Base-by-base conservation (phyloP, 2,888 invertebrate genomes). In the Drosophila quinaria region DNA sequence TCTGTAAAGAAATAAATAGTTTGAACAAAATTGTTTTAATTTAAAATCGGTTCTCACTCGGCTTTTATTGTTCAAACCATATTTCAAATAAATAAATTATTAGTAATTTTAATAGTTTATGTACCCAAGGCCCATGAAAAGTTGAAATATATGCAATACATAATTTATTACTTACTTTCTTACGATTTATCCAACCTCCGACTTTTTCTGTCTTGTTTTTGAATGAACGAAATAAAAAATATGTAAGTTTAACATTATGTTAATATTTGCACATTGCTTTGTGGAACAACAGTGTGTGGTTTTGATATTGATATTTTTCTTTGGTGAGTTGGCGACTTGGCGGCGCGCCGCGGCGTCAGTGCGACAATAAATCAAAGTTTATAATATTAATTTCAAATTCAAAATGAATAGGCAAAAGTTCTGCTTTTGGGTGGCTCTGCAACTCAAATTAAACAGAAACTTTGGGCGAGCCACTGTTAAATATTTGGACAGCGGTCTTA, bases 281-380 rank as follows among this genome's bases (percentile, higher is more conserved):
- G 69, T 52, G 3, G 22, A 22, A 5, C 0, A 22, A 22, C 5
- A 1, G 25, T 25, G 6, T 25, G 25, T 25, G 5, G 6, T 25
- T 6, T 25, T 17, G 4, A 15, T 29, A 19, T 17, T 10, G 29
- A 19, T 25, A 11, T 10, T 56, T 8, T 33, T 37, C 22, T n/a
- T 58, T 58, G 41, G 17, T 42, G 35, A 17, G 31, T 46, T 46
- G 15, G 65, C 69, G 85, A 80, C 85, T 87, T 63, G 64, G 51
- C 51, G 85, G 89, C 85, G 87, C n/a, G n/a, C n/a, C n/a, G n/a
- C 22, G 22, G 22, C 22, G 22, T 74, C 89, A 64, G 58, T 60
- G 70, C 78, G 81, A 78, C 88, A 85, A 86, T 89, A 86, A 89
- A 89, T 86, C 85, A 87, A 87, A 87, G 68, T 81, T 89, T 85